Percentiles rank a stretch among this genome's conserved stretches.
Evolutionary conservation across 2,888 invertebrate genomes (phyloP).

Genomic region (Deilephila porcellus): DNA sequence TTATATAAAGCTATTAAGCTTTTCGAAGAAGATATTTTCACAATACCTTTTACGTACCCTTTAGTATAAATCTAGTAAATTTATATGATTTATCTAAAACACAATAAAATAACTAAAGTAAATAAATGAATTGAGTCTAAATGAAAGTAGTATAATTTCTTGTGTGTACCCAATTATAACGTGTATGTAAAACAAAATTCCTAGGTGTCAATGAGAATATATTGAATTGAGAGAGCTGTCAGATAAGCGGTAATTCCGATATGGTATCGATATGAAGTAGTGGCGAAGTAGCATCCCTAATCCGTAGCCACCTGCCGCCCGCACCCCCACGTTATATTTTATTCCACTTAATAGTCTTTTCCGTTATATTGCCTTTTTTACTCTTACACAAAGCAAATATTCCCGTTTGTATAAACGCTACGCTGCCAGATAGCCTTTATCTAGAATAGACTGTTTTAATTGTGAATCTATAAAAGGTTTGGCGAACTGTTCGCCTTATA

Average conservation of each 20-base stretch:
- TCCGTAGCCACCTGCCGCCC: conserved; percentile 79
- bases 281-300: conserved; percentile 58
- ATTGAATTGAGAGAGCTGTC: conserved; percentile 4
- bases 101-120: too few relatives aligned
- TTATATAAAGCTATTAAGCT: too few relatives aligned
- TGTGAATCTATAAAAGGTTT: conserved; percentile 85
- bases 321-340: conserved; percentile 84
- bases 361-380: conserved; percentile 83
- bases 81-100: too few relatives aligned
- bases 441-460: conserved; percentile 84
- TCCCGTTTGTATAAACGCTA: conserved; percentile 75
- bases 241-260: conserved; percentile 28
- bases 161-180: not conserved
- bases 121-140: too few relatives aligned
- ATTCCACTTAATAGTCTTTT: conserved; percentile 84
- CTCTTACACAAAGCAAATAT: conserved; percentile 82
- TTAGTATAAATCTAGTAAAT: too few relatives aligned
- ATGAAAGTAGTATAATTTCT: too few relatives aligned
- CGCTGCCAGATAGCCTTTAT: conserved; percentile 78
- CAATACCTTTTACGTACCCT: too few relatives aligned
- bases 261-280: conserved; percentile 37
- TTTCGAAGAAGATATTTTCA: too few relatives aligned
- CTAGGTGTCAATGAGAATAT: not conserved
- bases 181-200: not conserved
- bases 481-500: conserved; percentile 79